A percentile compares a stretch with the other conserved stretches of the same genome.
Evolutionary conservation across 2,888 invertebrate species (phyloP).

Genomic region (Merodon equestris): DNA sequence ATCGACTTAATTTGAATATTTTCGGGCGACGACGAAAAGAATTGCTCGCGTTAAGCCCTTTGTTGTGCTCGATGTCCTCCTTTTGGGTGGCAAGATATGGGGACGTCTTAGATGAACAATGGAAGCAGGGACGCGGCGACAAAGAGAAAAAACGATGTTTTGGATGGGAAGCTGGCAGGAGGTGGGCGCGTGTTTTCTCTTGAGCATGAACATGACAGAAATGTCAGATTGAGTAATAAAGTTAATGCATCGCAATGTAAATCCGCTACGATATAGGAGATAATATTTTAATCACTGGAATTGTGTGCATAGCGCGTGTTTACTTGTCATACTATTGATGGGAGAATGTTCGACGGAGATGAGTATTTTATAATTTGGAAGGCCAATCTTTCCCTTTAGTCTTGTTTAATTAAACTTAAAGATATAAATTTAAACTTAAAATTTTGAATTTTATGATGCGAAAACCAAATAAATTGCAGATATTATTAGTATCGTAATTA

Average conservation of each 20-base stretch:
- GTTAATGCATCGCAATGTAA: slow-evolving; percentile 60
- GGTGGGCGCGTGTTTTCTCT: slow-evolving; percentile 47
- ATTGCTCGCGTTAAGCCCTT: slow-evolving; percentile 46
- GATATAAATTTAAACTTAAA: too few relatives aligned
- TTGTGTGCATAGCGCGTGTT: slow-evolving; percentile 16
- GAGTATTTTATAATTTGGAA: too few relatives aligned
- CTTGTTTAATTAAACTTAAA: too few relatives aligned
- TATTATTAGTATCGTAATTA: too few relatives aligned
- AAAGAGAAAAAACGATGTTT: too few relatives aligned
- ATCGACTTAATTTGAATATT: slow-evolving; percentile 72
- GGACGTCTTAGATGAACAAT: slow-evolving; percentile 39
- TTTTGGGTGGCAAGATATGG: slow-evolving; percentile 33
- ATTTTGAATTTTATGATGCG: too few relatives aligned
- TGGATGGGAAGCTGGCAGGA: slow-evolving; percentile 1
- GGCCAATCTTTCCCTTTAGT: too few relatives aligned
- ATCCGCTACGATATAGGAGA: slow-evolving; percentile 46
- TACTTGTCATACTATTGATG: background rate
- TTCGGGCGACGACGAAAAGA: slow-evolving; percentile 56
- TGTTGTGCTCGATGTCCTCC: slow-evolving; percentile 36
- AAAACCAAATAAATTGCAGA: too few relatives aligned
- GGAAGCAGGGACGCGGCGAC: slow-evolving; percentile 29
- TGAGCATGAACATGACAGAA: slow-evolving; percentile 58
- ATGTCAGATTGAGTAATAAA: slow-evolving; percentile 64
- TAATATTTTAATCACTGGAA: slow-evolving; percentile 62
- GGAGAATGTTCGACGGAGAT: too few relatives aligned